These are phyloP conservation scores for Genyomyrus donnyi DNA, from an alignment of 2,113 vertebrate genomes.

Conservation along the genomic window DNA sequence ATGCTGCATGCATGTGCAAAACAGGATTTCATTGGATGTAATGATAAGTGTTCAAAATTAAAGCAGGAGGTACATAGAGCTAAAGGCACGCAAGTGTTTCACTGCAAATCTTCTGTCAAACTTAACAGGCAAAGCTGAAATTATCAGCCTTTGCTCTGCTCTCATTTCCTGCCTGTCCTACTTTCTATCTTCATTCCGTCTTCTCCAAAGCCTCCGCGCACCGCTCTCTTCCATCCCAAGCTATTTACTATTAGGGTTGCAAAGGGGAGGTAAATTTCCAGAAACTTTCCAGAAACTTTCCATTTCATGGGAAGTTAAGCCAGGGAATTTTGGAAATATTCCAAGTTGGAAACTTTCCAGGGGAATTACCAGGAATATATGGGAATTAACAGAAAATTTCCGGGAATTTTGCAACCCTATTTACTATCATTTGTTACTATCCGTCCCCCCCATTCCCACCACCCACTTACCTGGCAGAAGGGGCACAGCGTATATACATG, in stretches of 20 bases:
- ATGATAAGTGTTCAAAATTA: neutral
- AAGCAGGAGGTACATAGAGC: neutral
- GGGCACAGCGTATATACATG: constrained; percentile 94
- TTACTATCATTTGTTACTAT: neutral
- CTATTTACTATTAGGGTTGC: neutral
- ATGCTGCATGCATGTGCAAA: neutral
- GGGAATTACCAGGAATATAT: too few species aligned
- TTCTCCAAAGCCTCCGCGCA: neutral
- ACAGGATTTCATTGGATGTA: neutral
- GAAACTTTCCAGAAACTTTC: too few species aligned
- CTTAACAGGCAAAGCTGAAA: constrained; percentile 2
- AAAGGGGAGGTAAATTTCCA: too few species aligned
- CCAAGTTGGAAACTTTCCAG: too few species aligned
- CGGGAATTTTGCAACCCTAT: too few species aligned
- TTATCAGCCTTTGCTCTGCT: constrained; percentile 3
- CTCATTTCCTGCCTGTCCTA: constrained; percentile 3
- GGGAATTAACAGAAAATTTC: too few species aligned
- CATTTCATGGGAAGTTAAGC: too few species aligned
- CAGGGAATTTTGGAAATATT: too few species aligned
- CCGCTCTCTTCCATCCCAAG: neutral
- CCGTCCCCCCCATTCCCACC: neutral
- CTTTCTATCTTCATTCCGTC: neutral
- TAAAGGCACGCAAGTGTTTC: neutral
- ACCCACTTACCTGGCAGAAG: constrained; percentile 73
- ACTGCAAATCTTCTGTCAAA: neutral